phyloP scores from a whole-genome alignment of 2,797 vertebrate species.

The Sternotherus odoratus region DNA sequence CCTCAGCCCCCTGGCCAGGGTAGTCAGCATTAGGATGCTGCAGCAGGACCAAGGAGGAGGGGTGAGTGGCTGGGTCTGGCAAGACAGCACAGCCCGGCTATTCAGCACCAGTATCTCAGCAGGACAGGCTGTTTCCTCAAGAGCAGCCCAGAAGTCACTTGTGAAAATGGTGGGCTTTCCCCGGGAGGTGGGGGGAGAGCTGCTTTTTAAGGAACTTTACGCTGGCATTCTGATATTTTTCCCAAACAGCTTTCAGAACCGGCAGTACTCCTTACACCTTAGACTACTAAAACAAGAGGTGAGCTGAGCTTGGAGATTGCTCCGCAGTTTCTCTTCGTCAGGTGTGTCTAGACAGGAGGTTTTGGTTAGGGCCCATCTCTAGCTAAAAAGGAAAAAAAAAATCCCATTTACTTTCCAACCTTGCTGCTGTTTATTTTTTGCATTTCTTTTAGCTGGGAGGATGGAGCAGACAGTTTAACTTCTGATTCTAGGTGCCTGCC shows the following conservation, averaged over 20 bases:
- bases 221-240: slow-evolving; percentile 37
- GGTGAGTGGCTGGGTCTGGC: neutral
- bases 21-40: neutral
- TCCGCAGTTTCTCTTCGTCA: slow-evolving; percentile 16
- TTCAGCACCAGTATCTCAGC: slow-evolving; percentile 14
- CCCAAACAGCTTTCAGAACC: slow-evolving; percentile 43
- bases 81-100: neutral
- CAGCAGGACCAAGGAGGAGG: neutral
- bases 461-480: neutral
- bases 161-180: neutral
- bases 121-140: neutral
- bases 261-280: slow-evolving; percentile 18
- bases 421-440: neutral
- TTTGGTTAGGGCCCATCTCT: neutral
- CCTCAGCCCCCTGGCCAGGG: neutral
- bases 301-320: neutral
- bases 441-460: neutral
- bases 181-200: neutral
- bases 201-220: slow-evolving; percentile 16
- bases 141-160: neutral
- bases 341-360: slow-evolving; percentile 23
- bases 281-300: slow-evolving; percentile 54
- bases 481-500: neutral
- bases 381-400: slow-evolving; percentile 47
- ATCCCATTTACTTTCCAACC: slow-evolving; percentile 18